A percentile compares a stretch with the other conserved stretches of the same genome.
Conservation (phyloP, 2,113 vertebrate species). For the Abramis brama region DNA sequence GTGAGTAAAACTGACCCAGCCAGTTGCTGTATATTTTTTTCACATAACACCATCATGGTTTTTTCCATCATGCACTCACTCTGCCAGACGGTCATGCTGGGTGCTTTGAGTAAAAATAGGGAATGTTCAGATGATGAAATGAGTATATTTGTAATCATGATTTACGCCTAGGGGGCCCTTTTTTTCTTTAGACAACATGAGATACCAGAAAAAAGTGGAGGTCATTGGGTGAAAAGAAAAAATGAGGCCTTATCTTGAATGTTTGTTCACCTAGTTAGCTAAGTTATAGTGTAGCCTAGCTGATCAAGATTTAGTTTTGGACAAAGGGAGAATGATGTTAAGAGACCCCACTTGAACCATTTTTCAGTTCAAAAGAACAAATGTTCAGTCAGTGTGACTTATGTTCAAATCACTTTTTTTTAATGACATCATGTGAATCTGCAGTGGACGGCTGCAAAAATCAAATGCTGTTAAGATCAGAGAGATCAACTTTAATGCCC, state of each 20-base stretch:
- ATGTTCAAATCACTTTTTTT: conserved; percentile 16
- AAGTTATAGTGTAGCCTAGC: conserved; percentile 60
- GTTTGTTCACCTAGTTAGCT: conserved; percentile 79
- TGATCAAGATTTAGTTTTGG: neutral
- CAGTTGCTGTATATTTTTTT: neutral
- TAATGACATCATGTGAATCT: neutral
- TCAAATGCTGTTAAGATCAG: conserved; percentile 4
- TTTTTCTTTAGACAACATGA: neutral
- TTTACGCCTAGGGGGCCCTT: conserved; percentile 10
- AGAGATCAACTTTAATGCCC: neutral
- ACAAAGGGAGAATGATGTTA: conserved; percentile 16
- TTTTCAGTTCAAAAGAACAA: neutral
- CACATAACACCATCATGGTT: neutral
- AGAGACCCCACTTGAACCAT: neutral
- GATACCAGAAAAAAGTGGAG: conserved; percentile 19
- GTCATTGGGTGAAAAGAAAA: conserved; percentile 64
- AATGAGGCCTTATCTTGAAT: conserved; percentile 75
- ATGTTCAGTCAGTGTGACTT: neutral
- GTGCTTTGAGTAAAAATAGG: conserved; percentile 7
- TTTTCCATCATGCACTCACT: conserved; percentile 11
- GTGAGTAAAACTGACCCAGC: neutral
- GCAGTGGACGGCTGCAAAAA: neutral
- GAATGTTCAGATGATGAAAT: neutral
- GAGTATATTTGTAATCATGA: conserved; percentile 15
- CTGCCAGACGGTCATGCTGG: conserved; percentile 14